A percentile compares a stretch with the other conserved stretches of the same genome.
Conservation (phyloP, 2,113 vertebrate species). For the Actenoides hombroni region DNA sequence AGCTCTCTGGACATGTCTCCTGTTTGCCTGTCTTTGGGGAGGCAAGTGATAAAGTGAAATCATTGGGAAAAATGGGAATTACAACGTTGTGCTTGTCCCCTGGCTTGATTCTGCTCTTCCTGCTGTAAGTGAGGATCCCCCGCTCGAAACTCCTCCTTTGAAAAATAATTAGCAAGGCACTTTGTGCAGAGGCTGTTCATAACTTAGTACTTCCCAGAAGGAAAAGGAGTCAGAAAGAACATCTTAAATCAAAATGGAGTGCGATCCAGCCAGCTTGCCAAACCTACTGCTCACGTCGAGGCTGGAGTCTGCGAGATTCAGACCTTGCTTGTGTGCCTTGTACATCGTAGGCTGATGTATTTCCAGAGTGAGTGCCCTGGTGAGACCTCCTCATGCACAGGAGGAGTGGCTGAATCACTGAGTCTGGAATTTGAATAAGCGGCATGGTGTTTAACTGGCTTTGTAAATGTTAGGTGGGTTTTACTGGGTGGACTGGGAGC, state of each 20-base stretch:
- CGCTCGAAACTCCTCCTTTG: neutral
- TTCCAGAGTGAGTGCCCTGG: neutral
- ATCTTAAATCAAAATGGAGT: neutral
- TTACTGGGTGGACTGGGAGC: neutral
- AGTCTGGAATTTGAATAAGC: neutral
- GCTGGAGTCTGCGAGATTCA: neutral
- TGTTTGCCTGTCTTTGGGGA: neutral
- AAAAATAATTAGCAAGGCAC: neutral
- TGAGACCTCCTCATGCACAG: neutral
- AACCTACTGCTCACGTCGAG: neutral
- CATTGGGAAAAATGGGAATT: neutral
- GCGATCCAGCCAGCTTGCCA: fast-evolving
- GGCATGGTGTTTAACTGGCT: neutral
- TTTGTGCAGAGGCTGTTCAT: neutral
- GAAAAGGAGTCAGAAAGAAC: neutral
- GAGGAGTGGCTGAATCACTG: neutral
- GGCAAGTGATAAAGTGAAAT: neutral
- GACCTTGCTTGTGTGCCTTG: neutral
- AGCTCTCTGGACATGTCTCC: neutral
- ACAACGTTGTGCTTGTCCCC: neutral
- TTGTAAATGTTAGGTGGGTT: neutral
- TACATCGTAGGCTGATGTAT: neutral
- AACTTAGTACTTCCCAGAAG: neutral
- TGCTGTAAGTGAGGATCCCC: neutral
- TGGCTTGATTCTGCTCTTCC: fast-evolving